These are phyloP conservation scores for Podabrus alpinus DNA, from an alignment of 2,888 invertebrate species.

Conservation along the genomic window DNA sequence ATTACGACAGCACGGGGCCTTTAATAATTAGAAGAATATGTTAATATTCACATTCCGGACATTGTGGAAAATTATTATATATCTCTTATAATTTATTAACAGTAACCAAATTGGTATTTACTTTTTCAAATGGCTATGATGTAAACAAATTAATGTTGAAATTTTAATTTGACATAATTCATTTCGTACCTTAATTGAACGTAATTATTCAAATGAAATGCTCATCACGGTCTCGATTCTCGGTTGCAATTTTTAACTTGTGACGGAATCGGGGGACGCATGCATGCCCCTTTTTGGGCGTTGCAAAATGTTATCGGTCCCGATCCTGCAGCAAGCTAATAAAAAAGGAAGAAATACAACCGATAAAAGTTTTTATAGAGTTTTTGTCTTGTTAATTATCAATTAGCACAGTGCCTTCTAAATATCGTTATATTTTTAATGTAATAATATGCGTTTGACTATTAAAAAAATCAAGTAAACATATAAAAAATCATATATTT, in stretches of 20 bases:
- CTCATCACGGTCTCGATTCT: too few species aligned
- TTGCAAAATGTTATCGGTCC: not conserved
- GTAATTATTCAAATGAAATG: not conserved
- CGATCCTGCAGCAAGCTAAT: not conserved
- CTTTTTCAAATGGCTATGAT: not conserved
- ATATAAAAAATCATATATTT: slow-evolving; percentile 35
- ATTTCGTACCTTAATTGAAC: not conserved
- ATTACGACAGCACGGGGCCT: slow-evolving; percentile 31
- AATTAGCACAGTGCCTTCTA: not conserved
- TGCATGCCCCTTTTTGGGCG: not conserved
- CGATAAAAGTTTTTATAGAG: not conserved
- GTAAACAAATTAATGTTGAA: not conserved
- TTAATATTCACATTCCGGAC: slow-evolving; percentile 37
- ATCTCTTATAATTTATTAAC: slow-evolving; percentile 3
- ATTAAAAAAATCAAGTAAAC: slow-evolving; percentile 16
- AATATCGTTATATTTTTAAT: not conserved
- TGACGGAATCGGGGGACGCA: not conserved
- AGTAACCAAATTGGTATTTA: not conserved
- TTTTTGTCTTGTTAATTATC: not conserved
- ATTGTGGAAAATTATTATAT: slow-evolving; percentile 26
- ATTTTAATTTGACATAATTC: not conserved
- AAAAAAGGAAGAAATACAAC: not conserved
- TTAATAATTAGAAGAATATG: slow-evolving; percentile 39
- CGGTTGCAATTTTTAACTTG: not conserved
- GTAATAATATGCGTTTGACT: not conserved